phyloP scores from a whole-genome alignment of 2,888 invertebrate species.

The Synergus laeviventris region DNA sequence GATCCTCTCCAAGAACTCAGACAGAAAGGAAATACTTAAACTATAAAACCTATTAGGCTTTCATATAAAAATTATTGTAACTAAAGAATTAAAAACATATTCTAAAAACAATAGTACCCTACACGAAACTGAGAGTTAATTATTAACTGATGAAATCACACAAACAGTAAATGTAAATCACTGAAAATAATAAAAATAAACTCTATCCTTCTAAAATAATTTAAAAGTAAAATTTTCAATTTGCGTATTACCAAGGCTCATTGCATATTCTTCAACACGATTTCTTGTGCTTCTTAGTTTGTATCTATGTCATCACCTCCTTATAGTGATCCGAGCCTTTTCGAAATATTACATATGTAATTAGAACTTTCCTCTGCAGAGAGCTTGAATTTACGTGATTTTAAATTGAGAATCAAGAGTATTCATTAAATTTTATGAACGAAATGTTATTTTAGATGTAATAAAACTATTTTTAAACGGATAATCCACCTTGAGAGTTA shows the following conservation, averaged over 20 bases:
- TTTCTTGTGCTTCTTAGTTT: background rate
- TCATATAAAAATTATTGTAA: background rate
- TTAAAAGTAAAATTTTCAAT: constrained; percentile 22
- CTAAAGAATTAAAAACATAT: background rate
- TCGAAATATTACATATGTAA: background rate
- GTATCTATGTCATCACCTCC: background rate
- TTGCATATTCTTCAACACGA: background rate
- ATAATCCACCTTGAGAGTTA: background rate
- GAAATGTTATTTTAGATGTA: background rate
- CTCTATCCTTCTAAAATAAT: constrained; percentile 4
- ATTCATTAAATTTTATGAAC: background rate
- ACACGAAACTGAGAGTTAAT: background rate
- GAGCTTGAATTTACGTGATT: background rate
- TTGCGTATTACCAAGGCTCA: constrained; percentile 3
- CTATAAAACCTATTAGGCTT: background rate
- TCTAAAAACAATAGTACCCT: too few relatives aligned
- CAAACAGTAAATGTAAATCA: background rate
- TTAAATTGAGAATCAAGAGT: background rate
- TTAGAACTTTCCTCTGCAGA: background rate
- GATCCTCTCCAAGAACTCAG: background rate
- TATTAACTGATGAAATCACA: background rate
- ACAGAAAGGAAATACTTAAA: too few relatives aligned
- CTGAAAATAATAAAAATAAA: background rate
- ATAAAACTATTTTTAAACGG: background rate
- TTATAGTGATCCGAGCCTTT: background rate